Evolutionary conservation across 1,140 invertebrate species (phyloP), one percentile per base, ranked within the genome.

Genomic region (Drosophila pachea): DNA sequence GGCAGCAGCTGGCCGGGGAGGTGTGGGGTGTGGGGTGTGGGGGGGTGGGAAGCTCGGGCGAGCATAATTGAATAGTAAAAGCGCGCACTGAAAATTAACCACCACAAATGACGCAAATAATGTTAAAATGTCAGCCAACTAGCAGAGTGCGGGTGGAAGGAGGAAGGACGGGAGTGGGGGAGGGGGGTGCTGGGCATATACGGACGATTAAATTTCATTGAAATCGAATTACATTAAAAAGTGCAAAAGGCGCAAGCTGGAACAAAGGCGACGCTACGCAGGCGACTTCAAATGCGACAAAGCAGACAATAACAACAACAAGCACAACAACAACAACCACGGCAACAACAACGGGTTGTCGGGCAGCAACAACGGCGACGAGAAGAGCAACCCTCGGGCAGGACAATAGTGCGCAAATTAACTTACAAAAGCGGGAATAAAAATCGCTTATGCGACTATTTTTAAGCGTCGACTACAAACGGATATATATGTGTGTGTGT

Each of bases 211-310:
- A 86, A 86, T 86, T 86, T 86, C 81, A 86, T 86, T 86, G 81
- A 86, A 86, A 86, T 86, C 81, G 81, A 86, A 86, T 86, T 86
- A 86, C 81, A 86, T 86, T 86, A 81, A 86, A 86, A 74, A 84
- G 81, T 81, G 81, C 76, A 84, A 84, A 84, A 84, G 76, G 81
- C 81, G 68, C 12, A 14, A 52, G 60, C 72, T 67, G 62, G 22
- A 52, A 69, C 61, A 73, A 68, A 76, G 68, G 69, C 65, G n/a
- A 43, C 32, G 9, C 52, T 45, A 42, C n/a, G n/a, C n/a, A n/a
- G n/a, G n/a, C n/a, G 38, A 56, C 43, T 47, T 53, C 38, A 47
- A 47, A 50, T 50, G 32, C 48, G 32, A 50, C 50, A 55, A 63
- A 43, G 48, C 35, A 29, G 14, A 42, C 32, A 52, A 31, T 33